phyloP scores from a whole-genome alignment of 2,888 invertebrate genomes.

The Polyommatus icarus region DNA sequence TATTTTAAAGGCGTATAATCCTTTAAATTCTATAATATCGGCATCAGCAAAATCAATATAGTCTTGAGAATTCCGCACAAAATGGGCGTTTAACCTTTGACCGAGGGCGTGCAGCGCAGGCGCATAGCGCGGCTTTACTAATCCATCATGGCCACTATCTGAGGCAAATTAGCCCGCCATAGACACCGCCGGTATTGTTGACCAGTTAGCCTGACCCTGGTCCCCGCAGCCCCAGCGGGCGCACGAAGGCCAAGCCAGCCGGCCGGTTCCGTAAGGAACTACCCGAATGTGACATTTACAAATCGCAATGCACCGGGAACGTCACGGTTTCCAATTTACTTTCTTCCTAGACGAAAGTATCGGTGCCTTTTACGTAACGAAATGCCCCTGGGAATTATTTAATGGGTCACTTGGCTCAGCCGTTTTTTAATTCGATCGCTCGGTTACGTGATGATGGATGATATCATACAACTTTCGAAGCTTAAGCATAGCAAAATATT shows the following conservation, averaged over 20 bases:
- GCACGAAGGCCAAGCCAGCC: constrained; percentile 44
- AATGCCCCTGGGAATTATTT: constrained; percentile 31
- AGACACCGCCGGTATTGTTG: constrained; percentile 58
- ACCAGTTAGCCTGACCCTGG: constrained; percentile 46
- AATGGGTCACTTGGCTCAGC: constrained; percentile 14
- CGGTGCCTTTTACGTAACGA: constrained; percentile 52
- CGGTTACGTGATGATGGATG: neutral
- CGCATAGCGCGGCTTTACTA: constrained; percentile 66
- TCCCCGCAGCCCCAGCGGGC: constrained; percentile 30
- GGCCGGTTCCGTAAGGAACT: constrained; percentile 47
- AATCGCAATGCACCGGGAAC: constrained; percentile 61
- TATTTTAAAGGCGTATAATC: neutral
- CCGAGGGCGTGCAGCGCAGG: constrained; percentile 62
- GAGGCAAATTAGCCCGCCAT: constrained; percentile 70
- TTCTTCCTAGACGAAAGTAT: constrained; percentile 59
- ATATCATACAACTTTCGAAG: neutral
- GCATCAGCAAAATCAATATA: constrained; percentile 71
- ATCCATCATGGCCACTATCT: constrained; percentile 72
- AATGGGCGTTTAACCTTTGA: constrained; percentile 76
- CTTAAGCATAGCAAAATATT: neutral
- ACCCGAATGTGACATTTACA: constrained; percentile 67
- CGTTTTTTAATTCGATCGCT: neutral
- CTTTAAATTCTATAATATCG: neutral
- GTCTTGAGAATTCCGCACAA: constrained; percentile 69
- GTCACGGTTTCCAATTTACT: constrained; percentile 71